Evolutionary conservation across 1,140 invertebrate species (phyloP).

Genomic region (Venturia canescens): DNA sequence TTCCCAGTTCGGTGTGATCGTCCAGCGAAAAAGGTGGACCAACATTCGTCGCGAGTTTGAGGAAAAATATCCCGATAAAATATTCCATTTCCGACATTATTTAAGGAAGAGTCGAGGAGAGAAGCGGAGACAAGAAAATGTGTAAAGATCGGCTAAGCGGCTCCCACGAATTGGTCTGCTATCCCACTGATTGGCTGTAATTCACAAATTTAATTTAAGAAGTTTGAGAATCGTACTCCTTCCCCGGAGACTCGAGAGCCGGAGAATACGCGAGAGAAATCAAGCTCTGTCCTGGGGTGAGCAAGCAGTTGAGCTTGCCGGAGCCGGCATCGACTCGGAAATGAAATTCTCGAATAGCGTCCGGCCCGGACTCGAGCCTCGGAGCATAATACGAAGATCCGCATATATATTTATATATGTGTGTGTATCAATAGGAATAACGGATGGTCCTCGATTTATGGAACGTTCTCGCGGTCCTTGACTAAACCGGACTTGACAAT

Average conservation of each 20-base stretch:
- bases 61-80: no score
- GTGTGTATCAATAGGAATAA: neutral
- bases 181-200: constrained; percentile 60
- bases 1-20: no score
- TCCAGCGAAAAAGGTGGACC: no score
- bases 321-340: constrained; percentile 51
- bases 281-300: constrained; percentile 40
- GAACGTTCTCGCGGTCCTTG: no score
- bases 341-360: constrained; percentile 62
- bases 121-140: neutral
- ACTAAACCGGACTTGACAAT: no score
- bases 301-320: neutral
- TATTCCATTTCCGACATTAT: neutral
- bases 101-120: no score
- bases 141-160: constrained; percentile 22
- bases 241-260: neutral
- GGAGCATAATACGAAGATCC: neutral
- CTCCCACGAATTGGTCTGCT: constrained; percentile 14
- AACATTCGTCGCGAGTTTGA: no score
- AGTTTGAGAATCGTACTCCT: constrained; percentile 49
- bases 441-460: no score
- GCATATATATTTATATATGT: neutral
- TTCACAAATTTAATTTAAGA: constrained; percentile 67
- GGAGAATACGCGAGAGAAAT: constrained; percentile 1
- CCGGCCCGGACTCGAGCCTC: constrained; percentile 29